phyloP scores from a whole-genome alignment of 2,888 invertebrate species.

The Smittia sp. region DNA sequence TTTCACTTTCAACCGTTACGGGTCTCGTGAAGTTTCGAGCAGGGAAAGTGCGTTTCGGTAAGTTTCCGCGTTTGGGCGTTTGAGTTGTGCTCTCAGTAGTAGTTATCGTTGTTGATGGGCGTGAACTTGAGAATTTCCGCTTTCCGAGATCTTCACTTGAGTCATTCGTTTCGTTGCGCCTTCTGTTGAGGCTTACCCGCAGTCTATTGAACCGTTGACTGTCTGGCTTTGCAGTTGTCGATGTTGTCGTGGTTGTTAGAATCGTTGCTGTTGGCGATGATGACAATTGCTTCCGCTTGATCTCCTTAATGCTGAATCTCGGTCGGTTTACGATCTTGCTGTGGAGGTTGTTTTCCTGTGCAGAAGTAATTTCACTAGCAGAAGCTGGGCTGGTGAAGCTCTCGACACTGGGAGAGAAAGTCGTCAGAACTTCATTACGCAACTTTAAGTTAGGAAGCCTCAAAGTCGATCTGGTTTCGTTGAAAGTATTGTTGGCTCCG shows the following conservation, averaged over 20 bases:
- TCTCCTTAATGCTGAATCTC: conserved; percentile 74
- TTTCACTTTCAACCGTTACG: neutral
- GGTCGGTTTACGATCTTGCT: conserved; percentile 57
- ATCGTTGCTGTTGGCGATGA: conserved; percentile 54
- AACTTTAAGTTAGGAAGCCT: conserved; percentile 26
- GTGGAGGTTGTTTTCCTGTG: neutral
- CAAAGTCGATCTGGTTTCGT: conserved; percentile 29
- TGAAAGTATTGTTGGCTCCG: neutral
- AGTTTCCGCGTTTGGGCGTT: conserved; percentile 1
- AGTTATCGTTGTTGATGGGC: conserved; percentile 44
- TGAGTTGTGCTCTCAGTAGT: conserved; percentile 46
- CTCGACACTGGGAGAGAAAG: neutral
- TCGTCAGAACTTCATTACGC: conserved; percentile 28
- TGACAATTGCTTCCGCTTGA: conserved; percentile 64
- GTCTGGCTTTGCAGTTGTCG: conserved; percentile 38
- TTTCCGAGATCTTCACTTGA: conserved; percentile 33
- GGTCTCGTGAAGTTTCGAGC: conserved; percentile 21
- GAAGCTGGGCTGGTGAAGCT: neutral
- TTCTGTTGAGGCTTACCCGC: conserved; percentile 38
- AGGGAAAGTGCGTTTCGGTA: conserved; percentile 26
- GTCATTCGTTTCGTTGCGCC: conserved; percentile 29
- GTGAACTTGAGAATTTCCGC: conserved; percentile 42
- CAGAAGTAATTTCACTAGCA: neutral
- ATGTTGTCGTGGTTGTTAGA: conserved; percentile 46
- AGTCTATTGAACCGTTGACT: conserved; percentile 41